These are phyloP conservation scores for Metopolophium dirhodum DNA, from an alignment of 1,140 invertebrate genomes.

Conservation along the genomic window DNA sequence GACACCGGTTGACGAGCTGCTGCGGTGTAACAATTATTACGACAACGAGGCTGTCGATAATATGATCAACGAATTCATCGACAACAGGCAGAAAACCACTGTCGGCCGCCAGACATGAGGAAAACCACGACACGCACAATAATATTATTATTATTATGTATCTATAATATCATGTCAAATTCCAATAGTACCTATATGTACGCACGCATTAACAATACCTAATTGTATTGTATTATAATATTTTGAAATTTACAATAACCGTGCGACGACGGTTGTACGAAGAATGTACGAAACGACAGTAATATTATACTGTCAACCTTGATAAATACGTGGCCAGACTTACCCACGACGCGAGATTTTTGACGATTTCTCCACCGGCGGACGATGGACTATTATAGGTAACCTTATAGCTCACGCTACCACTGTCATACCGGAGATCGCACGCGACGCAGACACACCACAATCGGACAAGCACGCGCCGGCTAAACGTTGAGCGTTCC, in stretches of 20 bases:
- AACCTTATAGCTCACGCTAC: neutral
- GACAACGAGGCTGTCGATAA: constrained; percentile 51
- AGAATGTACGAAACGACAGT: neutral
- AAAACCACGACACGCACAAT: neutral
- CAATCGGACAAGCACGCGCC: neutral
- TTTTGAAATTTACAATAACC: neutral
- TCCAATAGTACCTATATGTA: too few relatives aligned
- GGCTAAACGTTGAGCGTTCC: neutral
- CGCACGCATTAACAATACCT: neutral
- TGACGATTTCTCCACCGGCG: neutral
- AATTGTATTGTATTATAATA: neutral
- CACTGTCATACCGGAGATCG: neutral
- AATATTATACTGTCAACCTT: neutral
- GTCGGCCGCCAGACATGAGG: neutral
- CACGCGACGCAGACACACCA: neutral
- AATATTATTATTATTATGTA: neutral
- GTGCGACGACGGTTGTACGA: too few relatives aligned
- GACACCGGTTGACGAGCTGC: neutral
- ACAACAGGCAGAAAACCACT: neutral
- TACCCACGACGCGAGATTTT: neutral
- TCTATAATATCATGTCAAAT: too few relatives aligned
- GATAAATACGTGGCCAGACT: neutral
- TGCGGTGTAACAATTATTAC: neutral
- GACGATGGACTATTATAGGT: neutral
- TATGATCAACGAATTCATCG: constrained; percentile 51